phyloP scores from a whole-genome alignment of 2,888 invertebrate genomes.

The Cheilosia vulpina region DNA sequence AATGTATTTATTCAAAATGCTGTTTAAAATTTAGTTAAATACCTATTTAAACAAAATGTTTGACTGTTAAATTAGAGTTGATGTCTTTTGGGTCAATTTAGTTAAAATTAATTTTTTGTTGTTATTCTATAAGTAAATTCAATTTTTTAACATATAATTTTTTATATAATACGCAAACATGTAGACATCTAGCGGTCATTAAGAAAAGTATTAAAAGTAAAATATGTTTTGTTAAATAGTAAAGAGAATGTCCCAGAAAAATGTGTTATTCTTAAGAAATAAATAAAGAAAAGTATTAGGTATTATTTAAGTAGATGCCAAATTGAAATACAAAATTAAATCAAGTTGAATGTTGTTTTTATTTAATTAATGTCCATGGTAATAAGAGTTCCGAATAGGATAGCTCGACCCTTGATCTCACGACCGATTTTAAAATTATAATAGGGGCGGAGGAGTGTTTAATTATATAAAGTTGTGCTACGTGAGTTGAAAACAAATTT shows the following conservation, averaged over 20 bases:
- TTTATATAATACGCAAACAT: conserved; percentile 33
- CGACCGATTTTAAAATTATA: too few relatives aligned
- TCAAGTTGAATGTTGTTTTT: background rate
- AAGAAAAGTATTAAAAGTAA: conserved; percentile 44
- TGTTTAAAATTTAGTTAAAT: too few relatives aligned
- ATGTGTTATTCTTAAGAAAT: conserved; percentile 64
- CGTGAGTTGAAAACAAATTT: too few relatives aligned
- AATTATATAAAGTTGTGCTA: too few relatives aligned
- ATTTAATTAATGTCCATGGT: background rate
- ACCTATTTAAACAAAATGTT: conserved; percentile 4
- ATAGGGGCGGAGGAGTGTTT: too few relatives aligned
- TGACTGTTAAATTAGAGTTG: conserved; percentile 7
- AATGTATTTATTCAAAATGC: background rate
- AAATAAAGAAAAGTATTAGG: conserved; percentile 38
- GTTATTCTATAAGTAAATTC: background rate
- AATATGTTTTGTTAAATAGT: conserved; percentile 46
- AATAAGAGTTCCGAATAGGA: too few relatives aligned
- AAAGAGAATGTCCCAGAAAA: conserved; percentile 33
- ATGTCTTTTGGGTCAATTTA: conserved; percentile 51
- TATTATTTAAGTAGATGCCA: conserved; percentile 70
- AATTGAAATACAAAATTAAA: conserved; percentile 65
- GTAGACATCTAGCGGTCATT: conserved; percentile 46
- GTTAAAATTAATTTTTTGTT: conserved; percentile 18
- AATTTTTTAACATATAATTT: conserved; percentile 39
- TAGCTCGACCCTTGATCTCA: too few relatives aligned